Percentiles rank a stretch among this genome's conserved stretches.
Evolutionary conservation across 2,113 vertebrate species (phyloP).

Genomic region (Mirza zaza): DNA sequence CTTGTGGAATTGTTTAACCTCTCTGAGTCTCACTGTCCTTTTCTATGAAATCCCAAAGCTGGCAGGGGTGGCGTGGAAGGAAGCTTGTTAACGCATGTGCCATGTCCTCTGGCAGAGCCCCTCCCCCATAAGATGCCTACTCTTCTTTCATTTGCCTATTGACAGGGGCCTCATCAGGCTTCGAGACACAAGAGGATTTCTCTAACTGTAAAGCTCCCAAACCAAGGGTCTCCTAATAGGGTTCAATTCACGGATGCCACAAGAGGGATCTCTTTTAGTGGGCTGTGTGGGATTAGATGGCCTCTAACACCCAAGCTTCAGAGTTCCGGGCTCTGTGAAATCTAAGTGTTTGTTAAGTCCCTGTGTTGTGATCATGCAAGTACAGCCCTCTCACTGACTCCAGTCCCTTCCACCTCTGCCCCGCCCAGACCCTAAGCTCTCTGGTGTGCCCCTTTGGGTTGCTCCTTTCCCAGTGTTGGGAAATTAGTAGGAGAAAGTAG

Average conservation of each 20-base stretch:
- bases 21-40: not conserved
- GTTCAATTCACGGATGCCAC: not conserved
- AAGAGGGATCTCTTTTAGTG: not conserved
- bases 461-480: not conserved
- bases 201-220: not conserved
- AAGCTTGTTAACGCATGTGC: not conserved
- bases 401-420: not conserved
- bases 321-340: not conserved
- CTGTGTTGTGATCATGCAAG: not conserved
- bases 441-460: not conserved
- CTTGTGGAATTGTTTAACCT: not conserved
- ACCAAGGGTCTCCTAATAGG: not conserved
- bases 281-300: not conserved
- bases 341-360: not conserved
- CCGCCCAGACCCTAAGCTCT: not conserved
- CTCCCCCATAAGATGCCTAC: not conserved
- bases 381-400: not conserved
- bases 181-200: not conserved
- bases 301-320: not conserved
- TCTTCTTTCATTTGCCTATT: conserved; percentile 6
- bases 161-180: not conserved
- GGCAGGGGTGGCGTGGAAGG: not conserved
- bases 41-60: not conserved
- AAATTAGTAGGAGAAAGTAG: not conserved
- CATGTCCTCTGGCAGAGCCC: not conserved